Conservation (phyloP, 2,888 invertebrate species). For the Neoaliturus tenellus region DNA sequence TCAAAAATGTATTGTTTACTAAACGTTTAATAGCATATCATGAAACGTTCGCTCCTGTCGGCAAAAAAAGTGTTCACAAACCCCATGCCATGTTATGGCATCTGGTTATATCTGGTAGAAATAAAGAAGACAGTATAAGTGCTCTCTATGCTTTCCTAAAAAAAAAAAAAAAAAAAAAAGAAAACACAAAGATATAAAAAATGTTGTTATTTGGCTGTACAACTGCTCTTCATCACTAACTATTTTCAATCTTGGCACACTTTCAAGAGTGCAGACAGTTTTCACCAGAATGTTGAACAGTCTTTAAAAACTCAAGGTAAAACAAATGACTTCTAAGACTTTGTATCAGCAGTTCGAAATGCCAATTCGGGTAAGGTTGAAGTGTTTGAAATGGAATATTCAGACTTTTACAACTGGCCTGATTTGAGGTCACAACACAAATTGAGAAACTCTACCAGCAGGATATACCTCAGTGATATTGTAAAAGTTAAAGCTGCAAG, state of each 20-base stretch:
- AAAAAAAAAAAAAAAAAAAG: slow-evolving; percentile 31
- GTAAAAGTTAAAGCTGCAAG: slow-evolving; percentile 8
- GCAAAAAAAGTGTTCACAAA: slow-evolving; percentile 58
- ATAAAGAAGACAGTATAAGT: slow-evolving; percentile 57
- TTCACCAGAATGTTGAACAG: too few relatives aligned
- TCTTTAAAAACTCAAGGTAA: slow-evolving; percentile 45
- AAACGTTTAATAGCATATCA: slow-evolving; percentile 64
- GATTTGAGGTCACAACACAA: slow-evolving; percentile 7
- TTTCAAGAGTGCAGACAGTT: slow-evolving; percentile 59
- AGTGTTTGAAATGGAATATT: slow-evolving; percentile 9
- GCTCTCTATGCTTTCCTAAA: slow-evolving; percentile 52
- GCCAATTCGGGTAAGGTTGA: slow-evolving; percentile 54
- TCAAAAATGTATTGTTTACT: slow-evolving; percentile 64
- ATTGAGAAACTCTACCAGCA: slow-evolving; percentile 31
- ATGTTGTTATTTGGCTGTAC: too few relatives aligned
- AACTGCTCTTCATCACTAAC: neutral
- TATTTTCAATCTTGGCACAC: slow-evolving; percentile 60
- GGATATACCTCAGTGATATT: slow-evolving; percentile 24
- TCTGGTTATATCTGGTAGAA: slow-evolving; percentile 53
- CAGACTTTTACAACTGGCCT: slow-evolving; percentile 25
- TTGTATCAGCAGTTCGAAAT: slow-evolving; percentile 34
- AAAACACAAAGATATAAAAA: neutral
- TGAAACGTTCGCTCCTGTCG: slow-evolving; percentile 65
- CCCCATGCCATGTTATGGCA: slow-evolving; percentile 53
- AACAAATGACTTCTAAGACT: slow-evolving; percentile 53